Percentiles rank a stretch among this genome's conserved stretches.
Conservation (phyloP, 2,113 vertebrate genomes). For the Syngnathoides biaculeatus region DNA sequence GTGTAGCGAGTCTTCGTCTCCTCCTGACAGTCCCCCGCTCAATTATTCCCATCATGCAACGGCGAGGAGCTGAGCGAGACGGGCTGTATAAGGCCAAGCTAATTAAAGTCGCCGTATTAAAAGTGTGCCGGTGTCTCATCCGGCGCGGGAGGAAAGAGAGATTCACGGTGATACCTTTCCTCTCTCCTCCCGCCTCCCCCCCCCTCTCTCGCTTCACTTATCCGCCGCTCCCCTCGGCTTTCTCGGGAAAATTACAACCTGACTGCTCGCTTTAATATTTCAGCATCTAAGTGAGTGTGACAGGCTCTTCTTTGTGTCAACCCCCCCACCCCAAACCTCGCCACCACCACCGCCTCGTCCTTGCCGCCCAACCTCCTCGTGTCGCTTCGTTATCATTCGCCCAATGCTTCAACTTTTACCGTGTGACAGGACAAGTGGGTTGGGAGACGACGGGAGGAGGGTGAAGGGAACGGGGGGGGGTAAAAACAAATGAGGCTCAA, state of each 20-base stretch:
- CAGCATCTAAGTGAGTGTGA: slow-evolving; percentile 77
- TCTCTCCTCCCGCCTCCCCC: slow-evolving; percentile 35
- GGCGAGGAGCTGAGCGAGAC: slow-evolving; percentile 43
- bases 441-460: not conserved
- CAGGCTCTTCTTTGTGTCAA: slow-evolving; percentile 73
- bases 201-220: slow-evolving; percentile 56
- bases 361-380: slow-evolving; percentile 33
- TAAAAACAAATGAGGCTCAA: slow-evolving; percentile 68
- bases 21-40: slow-evolving; percentile 52
- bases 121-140: slow-evolving; percentile 61
- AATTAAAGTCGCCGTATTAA: slow-evolving; percentile 71
- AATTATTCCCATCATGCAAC: slow-evolving; percentile 65
- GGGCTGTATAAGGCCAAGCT: slow-evolving; percentile 50
- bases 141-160: slow-evolving; percentile 53
- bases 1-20: slow-evolving; percentile 56
- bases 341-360: slow-evolving; percentile 12
- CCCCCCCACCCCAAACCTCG: slow-evolving; percentile 2
- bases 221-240: slow-evolving; percentile 62
- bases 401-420: slow-evolving; percentile 56
- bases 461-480: slow-evolving; percentile 3
- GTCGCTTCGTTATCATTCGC: slow-evolving; percentile 56
- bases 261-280: slow-evolving; percentile 79
- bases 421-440: slow-evolving; percentile 54
- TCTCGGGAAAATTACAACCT: slow-evolving; percentile 79
- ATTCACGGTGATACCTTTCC: slow-evolving; percentile 70